phyloP scores from a whole-genome alignment of 2,888 invertebrate genomes.

The Drosophila maculinotata region DNA sequence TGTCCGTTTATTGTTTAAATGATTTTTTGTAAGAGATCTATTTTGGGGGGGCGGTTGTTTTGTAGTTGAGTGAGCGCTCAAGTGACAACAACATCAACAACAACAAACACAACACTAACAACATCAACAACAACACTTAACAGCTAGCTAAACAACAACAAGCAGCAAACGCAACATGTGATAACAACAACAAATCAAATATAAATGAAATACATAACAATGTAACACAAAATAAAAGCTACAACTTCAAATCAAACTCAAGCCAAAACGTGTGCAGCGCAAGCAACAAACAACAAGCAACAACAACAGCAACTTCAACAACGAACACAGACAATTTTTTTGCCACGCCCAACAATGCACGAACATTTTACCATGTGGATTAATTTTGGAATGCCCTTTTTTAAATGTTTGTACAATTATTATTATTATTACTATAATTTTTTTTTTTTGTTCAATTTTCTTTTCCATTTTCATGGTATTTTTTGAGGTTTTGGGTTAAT shows the following conservation, averaged over 20 bases:
- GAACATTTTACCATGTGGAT: constrained; percentile 73
- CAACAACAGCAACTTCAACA: constrained; percentile 26
- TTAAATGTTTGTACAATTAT: constrained; percentile 66
- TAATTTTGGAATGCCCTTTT: constrained; percentile 63
- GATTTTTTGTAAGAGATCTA: constrained; percentile 18
- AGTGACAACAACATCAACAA: constrained; percentile 20
- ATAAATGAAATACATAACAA: constrained; percentile 10
- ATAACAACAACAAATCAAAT: constrained; percentile 31
- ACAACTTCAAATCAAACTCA: constrained; percentile 7
- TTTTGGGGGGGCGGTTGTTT: constrained; percentile 17
- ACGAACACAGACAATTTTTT: constrained; percentile 18
- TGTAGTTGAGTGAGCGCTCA: constrained; percentile 10
- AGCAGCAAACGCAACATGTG: constrained; percentile 31
- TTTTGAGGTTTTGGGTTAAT: too few species aligned
- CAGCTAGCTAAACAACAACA: constrained; percentile 29
- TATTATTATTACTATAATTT: constrained; percentile 21
- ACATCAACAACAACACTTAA: constrained; percentile 23
- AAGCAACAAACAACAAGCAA: constrained; percentile 29
- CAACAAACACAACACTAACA: not conserved
- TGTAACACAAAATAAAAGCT: constrained; percentile 10
- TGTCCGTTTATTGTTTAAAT: constrained; percentile 35
- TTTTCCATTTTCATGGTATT: not conserved
- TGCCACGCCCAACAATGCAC: constrained; percentile 65
- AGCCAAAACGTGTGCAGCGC: constrained; percentile 30
- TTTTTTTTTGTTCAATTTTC: constrained; percentile 3